Evolutionary conservation across 2,888 invertebrate species (phyloP).

Genomic region (Agrochola macilenta): DNA sequence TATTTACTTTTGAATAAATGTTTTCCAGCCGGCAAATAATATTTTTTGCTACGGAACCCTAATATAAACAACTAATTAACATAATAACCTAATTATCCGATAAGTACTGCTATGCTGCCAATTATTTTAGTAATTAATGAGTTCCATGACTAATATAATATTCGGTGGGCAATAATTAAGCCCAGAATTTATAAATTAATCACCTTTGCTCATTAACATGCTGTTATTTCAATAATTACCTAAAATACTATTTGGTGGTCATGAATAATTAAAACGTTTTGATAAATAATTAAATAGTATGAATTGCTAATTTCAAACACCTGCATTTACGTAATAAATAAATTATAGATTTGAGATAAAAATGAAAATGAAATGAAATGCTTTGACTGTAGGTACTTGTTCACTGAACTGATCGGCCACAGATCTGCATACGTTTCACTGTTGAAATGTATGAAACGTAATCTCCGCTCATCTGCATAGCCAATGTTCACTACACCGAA

Average conservation of each 20-base stretch:
- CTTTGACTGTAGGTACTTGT: too few relatives aligned
- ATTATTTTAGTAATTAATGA: slow-evolving; percentile 33
- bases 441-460: too few relatives aligned
- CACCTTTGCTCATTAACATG: slow-evolving; percentile 21
- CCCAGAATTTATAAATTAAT: slow-evolving; percentile 35
- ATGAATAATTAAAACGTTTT: slow-evolving; percentile 22
- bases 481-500: too few relatives aligned
- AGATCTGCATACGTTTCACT: too few relatives aligned
- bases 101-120: neutral
- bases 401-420: too few relatives aligned
- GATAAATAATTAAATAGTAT: too few relatives aligned
- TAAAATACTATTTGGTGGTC: neutral
- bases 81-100: slow-evolving; percentile 25
- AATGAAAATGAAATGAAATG: too few relatives aligned
- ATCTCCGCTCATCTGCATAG: too few relatives aligned
- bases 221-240: neutral
- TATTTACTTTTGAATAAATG: neutral
- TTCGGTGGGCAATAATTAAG: slow-evolving; percentile 25
- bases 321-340: too few relatives aligned
- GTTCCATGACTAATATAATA: slow-evolving; percentile 7
- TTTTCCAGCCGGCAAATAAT: neutral
- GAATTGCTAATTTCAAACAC: too few relatives aligned
- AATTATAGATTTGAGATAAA: too few relatives aligned
- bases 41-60: neutral
- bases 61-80: slow-evolving; percentile 9